Evolutionary conservation across 2,113 vertebrate genomes (phyloP).

Genomic region (Dasypus novemcinctus): DNA sequence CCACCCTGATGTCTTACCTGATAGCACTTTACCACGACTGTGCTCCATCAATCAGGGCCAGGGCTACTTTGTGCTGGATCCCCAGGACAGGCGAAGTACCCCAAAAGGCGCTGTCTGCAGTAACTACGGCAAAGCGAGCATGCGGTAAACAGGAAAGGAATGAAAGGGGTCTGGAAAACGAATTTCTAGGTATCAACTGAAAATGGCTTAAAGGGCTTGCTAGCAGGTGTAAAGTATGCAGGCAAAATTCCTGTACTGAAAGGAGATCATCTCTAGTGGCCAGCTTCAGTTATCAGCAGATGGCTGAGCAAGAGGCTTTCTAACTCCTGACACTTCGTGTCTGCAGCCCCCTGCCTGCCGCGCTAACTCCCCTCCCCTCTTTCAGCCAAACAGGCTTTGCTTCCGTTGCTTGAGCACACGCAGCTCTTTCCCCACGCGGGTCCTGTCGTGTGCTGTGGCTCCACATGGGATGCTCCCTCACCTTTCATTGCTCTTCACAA

Average conservation of each 20-base stretch:
- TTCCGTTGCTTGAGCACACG: not conserved
- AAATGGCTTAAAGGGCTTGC: not conserved
- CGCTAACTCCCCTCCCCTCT: not conserved
- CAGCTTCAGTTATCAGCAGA: not conserved
- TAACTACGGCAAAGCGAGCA: not conserved
- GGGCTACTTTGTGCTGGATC: no score
- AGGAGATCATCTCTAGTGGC: not conserved
- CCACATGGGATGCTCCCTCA: not conserved
- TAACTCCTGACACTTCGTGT: not conserved
- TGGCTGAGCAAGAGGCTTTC: not conserved
- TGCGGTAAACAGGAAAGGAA: not conserved
- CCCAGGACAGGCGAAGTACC: no score
- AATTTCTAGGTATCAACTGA: not conserved
- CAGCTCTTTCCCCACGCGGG: not conserved
- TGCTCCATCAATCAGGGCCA: no score
- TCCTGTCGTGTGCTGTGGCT: not conserved
- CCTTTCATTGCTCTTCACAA: not conserved
- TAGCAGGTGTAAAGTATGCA: not conserved
- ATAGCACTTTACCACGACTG: no score
- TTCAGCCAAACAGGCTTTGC: not conserved
- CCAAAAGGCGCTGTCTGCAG: not conserved
- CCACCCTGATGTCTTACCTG: not conserved
- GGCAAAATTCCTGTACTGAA: not conserved
- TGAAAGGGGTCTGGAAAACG: not conserved
- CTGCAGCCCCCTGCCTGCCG: not conserved